Conservation (phyloP, 2,113 vertebrate genomes). For the Meleagris gallopavo region DNA sequence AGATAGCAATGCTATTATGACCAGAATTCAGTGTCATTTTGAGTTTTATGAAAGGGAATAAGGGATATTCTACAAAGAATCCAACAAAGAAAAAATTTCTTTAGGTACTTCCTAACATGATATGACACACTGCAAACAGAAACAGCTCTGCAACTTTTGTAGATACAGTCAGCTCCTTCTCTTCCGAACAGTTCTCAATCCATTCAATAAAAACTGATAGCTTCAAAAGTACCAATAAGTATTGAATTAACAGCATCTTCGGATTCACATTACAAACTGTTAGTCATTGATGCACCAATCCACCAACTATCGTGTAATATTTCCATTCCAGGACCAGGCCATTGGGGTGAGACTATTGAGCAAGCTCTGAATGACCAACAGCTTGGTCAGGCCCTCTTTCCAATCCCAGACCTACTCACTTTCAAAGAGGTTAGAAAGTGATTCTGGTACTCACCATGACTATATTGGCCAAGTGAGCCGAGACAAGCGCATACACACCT, state of each 20-base stretch:
- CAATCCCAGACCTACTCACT: not conserved
- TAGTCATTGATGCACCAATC: not conserved
- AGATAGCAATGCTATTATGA: not conserved
- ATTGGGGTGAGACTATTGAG: not conserved
- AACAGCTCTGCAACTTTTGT: not conserved
- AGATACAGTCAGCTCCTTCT: not conserved
- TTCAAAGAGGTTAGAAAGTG: not conserved
- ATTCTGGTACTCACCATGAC: slow-evolving; percentile 89
- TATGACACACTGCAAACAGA: not conserved
- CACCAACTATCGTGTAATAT: not conserved
- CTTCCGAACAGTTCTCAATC: not conserved
- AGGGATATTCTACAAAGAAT: not conserved
- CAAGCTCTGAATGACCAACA: not conserved
- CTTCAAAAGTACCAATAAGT: not conserved
- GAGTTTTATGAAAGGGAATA: not conserved
- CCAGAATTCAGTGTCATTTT: not conserved
- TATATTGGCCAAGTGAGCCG: slow-evolving; percentile 96
- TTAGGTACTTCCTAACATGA: not conserved
- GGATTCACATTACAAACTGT: not conserved
- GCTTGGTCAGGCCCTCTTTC: not conserved
- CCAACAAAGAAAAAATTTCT: not conserved
- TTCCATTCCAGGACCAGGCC: not conserved
- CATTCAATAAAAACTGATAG: not conserved
- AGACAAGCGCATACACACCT: slow-evolving; percentile 95
- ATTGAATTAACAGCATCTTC: not conserved